Conservation (phyloP, 1,140 invertebrate species). For the Leptopilina boulardi region DNA sequence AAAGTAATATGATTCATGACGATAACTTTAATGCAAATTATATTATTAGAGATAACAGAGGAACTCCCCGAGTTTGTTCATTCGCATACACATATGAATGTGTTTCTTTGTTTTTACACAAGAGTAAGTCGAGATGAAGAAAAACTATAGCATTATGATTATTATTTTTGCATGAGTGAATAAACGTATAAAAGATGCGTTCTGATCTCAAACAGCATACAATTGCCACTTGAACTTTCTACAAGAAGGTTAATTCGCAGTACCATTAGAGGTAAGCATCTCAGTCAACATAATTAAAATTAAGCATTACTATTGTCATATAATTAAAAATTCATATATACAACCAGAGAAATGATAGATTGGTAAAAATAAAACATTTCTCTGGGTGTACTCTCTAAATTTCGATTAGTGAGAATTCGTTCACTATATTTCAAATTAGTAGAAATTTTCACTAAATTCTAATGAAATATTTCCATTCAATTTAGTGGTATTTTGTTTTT, state of each 20-base stretch:
- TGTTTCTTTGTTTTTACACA: background rate
- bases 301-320: background rate
- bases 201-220: background rate
- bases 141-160: no score
- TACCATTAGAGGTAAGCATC: background rate
- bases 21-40: background rate
- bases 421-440: no score
- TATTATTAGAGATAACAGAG: background rate
- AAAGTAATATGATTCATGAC: no score
- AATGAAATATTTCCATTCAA: no score
- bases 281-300: background rate
- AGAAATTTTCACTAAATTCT: no score
- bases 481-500: no score
- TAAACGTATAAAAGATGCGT: background rate
- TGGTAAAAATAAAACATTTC: no score
- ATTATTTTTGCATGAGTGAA: background rate
- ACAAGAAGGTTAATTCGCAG: background rate
- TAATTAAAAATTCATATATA: no score
- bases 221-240: background rate
- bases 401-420: no score
- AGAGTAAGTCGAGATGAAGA: no score
- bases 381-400: no score
- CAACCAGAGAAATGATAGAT: no score
- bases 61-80: background rate
- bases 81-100: background rate